These are phyloP conservation scores for Lochmaea capreae DNA, from an alignment of 2,888 invertebrate species.

Conservation along the genomic window DNA sequence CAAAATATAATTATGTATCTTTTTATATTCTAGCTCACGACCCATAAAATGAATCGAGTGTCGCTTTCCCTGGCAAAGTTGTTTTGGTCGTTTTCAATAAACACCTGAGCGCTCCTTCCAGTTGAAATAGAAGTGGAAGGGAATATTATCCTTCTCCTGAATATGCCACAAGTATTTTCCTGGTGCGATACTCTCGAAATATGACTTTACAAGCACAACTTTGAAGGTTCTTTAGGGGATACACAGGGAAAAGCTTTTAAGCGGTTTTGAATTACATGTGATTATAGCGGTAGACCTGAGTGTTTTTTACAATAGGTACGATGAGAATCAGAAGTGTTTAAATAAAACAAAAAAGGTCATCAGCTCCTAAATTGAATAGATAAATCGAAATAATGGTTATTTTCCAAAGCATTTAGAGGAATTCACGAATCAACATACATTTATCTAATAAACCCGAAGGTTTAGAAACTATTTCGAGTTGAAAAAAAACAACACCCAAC, in stretches of 20 bases:
- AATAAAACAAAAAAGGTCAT: no score
- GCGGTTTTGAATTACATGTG: neutral
- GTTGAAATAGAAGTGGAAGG: neutral
- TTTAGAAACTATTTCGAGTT: no score
- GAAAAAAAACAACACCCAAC: no score
- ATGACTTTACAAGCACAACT: neutral
- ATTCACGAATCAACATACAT: no score
- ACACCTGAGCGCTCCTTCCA: conserved; percentile 12
- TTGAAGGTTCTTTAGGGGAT: conserved; percentile 10
- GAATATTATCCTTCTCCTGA: conserved; percentile 3
- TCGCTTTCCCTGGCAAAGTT: conserved; percentile 3
- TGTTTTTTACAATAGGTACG: neutral
- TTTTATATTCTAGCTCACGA: neutral
- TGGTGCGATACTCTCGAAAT: conserved; percentile 10
- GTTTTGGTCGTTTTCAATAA: conserved; percentile 19
- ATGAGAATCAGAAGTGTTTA: neutral
- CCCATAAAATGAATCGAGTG: neutral
- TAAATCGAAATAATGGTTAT: no score
- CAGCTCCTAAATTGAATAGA: no score
- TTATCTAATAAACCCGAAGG: no score
- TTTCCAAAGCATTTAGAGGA: no score
- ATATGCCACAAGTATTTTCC: conserved; percentile 13
- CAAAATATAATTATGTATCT: neutral
- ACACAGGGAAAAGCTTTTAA: neutral
- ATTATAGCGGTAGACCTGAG: neutral